These are phyloP conservation scores for Oscheius myriophilus DNA, from an alignment of 2,888 invertebrate genomes.

Conservation along the genomic window DNA sequence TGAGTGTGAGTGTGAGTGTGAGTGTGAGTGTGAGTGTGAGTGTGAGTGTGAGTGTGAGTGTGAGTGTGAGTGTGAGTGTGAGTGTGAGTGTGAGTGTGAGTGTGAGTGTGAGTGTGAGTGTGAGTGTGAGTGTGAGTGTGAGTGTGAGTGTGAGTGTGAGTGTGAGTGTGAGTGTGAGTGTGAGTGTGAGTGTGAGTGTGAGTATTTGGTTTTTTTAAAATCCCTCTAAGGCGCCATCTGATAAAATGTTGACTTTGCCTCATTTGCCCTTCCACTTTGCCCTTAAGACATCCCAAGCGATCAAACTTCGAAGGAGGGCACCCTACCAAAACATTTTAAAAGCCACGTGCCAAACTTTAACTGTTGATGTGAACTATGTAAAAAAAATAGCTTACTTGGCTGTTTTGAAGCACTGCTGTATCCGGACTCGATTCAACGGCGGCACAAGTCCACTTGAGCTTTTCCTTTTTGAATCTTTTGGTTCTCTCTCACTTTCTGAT, in stretches of 20 bases:
- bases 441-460: conserved; percentile 62
- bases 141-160: neutral
- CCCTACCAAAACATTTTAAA: too few relatives aligned
- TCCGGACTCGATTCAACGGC: conserved; percentile 63
- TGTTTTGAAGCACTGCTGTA: conserved; percentile 64
- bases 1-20: neutral
- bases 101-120: neutral
- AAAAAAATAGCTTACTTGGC: conserved; percentile 57
- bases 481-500: neutral
- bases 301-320: too few relatives aligned
- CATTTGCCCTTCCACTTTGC: too few relatives aligned
- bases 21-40: neutral
- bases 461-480: conserved; percentile 32
- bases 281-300: too few relatives aligned
- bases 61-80: neutral
- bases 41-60: neutral
- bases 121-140: neutral
- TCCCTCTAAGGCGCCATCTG: too few relatives aligned
- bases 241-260: too few relatives aligned
- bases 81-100: neutral
- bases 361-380: neutral
- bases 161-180: neutral
- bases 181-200: neutral
- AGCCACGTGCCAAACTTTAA: too few relatives aligned
- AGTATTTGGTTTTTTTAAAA: too few relatives aligned